Base-by-base conservation (phyloP, 2,797 vertebrate genomes). In the Oreochromis mossambicus region DNA sequence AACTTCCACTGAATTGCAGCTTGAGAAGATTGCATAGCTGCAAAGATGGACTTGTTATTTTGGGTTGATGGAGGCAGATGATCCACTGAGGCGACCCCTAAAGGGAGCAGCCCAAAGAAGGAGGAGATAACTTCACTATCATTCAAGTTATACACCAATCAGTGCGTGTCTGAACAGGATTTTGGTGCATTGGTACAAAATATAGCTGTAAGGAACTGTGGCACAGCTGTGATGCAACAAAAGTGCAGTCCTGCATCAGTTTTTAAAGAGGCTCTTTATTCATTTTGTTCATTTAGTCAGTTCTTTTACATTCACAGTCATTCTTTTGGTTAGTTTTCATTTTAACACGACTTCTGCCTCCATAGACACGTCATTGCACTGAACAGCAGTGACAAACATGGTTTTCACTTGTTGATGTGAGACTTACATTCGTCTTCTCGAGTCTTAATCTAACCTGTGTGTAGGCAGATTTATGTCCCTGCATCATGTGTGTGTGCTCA, bases 301-400 rank as follows among this genome's bases (percentile, higher is more conserved):
- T 32, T 29, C 26, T 26, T 0, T 19, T 34, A 34, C 15, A 36
- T 36, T 36, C 4, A 36, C 34, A 15, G 54, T 56, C 54, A 56
- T 29, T 56, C 26, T 56, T 0, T 56, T 3, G 55, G 1, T 63
- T 36, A 21, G 34, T 21, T 63, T 63, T 63, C 19, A 63, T 38
- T 63, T 13, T 11, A n/a, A 36, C 29, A 3, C 0, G 3, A 34
- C 32, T 63, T 1, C 3, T 2, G 34, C 32, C 26, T 17, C 3
- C 8, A 2, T 17, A 58, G 1, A 58, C 3, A 1, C 14, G 1
- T n/a, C 0, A 6, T n/a, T 36, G 32, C 58, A 36, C 32, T n/a
- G 58, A 36, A 63, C 58, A 36, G 10, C 1, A 1, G 21, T 0
- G 6, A 34, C 34, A 36, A 63, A 7, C 19, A 8, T 63, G 10